Conservation (phyloP, 1,140 invertebrate genomes). For the Drosophila insularis region DNA sequence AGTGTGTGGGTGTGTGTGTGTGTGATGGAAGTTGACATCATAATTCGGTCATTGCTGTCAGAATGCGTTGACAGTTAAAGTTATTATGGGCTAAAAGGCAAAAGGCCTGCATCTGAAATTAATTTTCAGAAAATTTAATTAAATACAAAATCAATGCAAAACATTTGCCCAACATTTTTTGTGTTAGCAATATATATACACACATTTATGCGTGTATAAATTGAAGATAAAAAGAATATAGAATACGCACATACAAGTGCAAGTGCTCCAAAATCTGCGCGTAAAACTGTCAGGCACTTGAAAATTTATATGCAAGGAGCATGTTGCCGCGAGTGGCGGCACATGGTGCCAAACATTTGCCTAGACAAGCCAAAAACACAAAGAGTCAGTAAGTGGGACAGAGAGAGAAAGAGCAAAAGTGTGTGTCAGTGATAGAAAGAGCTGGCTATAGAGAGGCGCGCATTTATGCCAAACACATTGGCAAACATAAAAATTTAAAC, state of each 20-base stretch:
- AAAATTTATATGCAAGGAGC: slow-evolving; percentile 73
- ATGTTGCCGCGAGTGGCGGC: slow-evolving; percentile 64
- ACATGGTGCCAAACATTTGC: slow-evolving; percentile 71
- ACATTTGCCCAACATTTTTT: slow-evolving; percentile 1
- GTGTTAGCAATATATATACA: not conserved
- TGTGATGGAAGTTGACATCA: slow-evolving; percentile 74
- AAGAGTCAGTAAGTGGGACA: not conserved
- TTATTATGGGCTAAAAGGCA: slow-evolving; percentile 34
- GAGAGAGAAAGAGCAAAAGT: not conserved
- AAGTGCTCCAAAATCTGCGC: slow-evolving; percentile 32
- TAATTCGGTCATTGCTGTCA: slow-evolving; percentile 69
- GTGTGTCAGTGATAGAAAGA: not conserved
- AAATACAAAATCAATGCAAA: not conserved
- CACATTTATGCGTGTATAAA: not conserved
- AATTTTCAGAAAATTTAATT: slow-evolving; percentile 52
- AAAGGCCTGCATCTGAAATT: slow-evolving; percentile 18
- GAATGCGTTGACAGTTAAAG: slow-evolving; percentile 50
- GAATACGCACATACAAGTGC: not conserved
- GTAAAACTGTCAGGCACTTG: slow-evolving; percentile 40
- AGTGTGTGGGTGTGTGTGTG: slow-evolving; percentile 46
- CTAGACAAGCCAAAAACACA: slow-evolving; percentile 46
- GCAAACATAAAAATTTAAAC: slow-evolving; percentile 80
- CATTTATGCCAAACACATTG: slow-evolving; percentile 76
- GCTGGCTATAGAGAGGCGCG: slow-evolving; percentile 24
- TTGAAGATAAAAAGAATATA: slow-evolving; percentile 5